A percentile compares a stretch with the other conserved stretches of the same genome.
These are phyloP conservation scores for Coryphaenoides rupestris DNA, from an alignment of 2,113 vertebrate genomes.

Conservation along the genomic window DNA sequence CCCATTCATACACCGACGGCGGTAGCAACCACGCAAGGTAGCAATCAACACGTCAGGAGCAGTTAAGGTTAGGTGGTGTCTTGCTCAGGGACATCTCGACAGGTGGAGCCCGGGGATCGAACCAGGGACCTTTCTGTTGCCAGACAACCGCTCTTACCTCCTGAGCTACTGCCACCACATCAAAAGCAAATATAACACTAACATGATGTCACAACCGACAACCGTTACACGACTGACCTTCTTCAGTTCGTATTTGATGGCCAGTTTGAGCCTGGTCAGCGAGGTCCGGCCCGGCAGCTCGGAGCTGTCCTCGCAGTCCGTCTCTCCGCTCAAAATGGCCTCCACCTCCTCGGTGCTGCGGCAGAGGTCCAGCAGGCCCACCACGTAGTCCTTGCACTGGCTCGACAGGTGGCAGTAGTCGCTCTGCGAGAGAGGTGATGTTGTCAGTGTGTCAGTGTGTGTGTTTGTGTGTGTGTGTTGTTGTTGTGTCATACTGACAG, in stretches of 20 bases:
- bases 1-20: no score
- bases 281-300: slow-evolving; percentile 79
- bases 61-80: no score
- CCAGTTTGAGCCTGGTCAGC: slow-evolving; percentile 89
- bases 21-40: no score
- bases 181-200: no score
- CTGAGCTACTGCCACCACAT: no score
- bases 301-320: slow-evolving; percentile 69
- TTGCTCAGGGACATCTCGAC: no score
- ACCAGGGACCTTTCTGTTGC: no score
- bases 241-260: slow-evolving; percentile 98
- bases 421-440: slow-evolving; percentile 57
- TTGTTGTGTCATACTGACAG: no score
- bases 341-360: slow-evolving; percentile 97
- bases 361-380: slow-evolving; percentile 94
- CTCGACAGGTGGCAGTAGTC: slow-evolving; percentile 94
- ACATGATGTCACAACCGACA: no score
- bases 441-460: neutral
- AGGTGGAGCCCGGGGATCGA: no score
- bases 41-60: no score
- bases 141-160: no score
- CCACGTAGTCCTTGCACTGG: slow-evolving; percentile 98
- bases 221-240: slow-evolving; percentile 74
- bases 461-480: neutral
- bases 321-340: slow-evolving; percentile 91